Base-by-base conservation (phyloP, 2,797 vertebrate genomes). In the Mustela erminea region DNA sequence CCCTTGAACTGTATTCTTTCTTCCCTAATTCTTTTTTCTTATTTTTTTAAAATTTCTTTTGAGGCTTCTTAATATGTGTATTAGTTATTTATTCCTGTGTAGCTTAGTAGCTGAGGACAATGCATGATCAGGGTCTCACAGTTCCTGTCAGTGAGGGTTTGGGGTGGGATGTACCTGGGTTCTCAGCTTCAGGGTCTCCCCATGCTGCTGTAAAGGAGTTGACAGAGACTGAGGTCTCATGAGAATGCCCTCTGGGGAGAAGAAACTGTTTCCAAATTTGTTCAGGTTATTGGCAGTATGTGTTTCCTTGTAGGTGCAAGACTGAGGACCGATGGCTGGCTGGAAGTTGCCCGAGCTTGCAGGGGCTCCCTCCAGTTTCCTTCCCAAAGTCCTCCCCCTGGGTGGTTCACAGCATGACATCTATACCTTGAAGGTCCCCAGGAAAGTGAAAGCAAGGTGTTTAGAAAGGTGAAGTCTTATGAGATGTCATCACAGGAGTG, bases 351-450 rank as follows among this genome's bases (percentile, higher is more conserved):
- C 15, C 1, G 5, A 43, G 35, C 38, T 29, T 35, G 6, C 0
- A 3, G 52, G 41, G 38, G 13, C 3, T 29, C 18, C 58, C 72
- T 41, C 38, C 29, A 1, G 5, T 32, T 21, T 32, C 38, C 23
- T 13, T 41, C 8, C 49, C 1, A 0, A 4, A 12, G 38, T n/a
- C 62, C 17, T 35, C 60, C 29, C 29, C 11, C 38, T 0, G 0
- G 3, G 5, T 11, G 1, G 15, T 29, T 56, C 66, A 56, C 15
- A 9, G 43, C 60, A 8, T 3, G 15, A n/a, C n/a, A 18, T 5
- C 21, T 52, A 6, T 60, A 27, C 58, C 74, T 25, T 10, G 18
- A 60, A 86, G 72, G 70, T 17, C 60, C 46, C 38, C 29, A 29
- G 38, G 23, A 27, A 54, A 38, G 12, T 5, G 32, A 81, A n/a